Conservation (phyloP, 2,797 vertebrate species). For the Loris lydekkerianus region DNA sequence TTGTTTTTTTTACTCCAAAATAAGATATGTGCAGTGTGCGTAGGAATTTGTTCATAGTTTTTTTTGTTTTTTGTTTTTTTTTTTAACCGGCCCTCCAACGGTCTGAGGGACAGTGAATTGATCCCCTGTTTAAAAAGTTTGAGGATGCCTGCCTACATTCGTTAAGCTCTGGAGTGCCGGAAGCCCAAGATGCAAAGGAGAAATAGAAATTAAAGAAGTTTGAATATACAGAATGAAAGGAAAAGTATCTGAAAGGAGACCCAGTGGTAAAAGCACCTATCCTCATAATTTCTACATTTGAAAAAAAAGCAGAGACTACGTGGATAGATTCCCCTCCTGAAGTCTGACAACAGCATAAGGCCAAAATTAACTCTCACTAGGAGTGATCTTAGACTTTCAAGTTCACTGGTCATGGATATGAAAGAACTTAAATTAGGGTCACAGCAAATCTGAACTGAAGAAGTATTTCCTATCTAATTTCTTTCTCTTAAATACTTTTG, state of each 20-base stretch:
- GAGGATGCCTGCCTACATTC: background rate
- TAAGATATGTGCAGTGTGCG: no score
- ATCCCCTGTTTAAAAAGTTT: no score
- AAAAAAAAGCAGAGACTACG: background rate
- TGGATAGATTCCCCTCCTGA: background rate
- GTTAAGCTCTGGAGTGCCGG: background rate
- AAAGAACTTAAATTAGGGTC: background rate
- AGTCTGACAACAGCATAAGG: background rate
- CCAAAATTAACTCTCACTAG: background rate
- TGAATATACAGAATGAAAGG: constrained; percentile 29
- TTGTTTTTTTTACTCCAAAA: no score
- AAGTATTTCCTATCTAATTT: background rate
- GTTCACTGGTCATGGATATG: background rate
- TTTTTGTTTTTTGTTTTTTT: no score
- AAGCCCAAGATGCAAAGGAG: background rate
- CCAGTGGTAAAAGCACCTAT: background rate
- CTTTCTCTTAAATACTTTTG: background rate
- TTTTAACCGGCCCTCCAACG: no score
- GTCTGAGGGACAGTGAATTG: no score
- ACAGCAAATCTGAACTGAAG: background rate
- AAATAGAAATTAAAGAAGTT: background rate
- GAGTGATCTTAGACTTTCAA: background rate
- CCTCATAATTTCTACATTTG: background rate
- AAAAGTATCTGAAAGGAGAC: constrained; percentile 7
- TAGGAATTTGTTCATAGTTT: no score